Evolutionary conservation across 2,888 invertebrate species (phyloP).

Genomic region (Blera fallax): DNA sequence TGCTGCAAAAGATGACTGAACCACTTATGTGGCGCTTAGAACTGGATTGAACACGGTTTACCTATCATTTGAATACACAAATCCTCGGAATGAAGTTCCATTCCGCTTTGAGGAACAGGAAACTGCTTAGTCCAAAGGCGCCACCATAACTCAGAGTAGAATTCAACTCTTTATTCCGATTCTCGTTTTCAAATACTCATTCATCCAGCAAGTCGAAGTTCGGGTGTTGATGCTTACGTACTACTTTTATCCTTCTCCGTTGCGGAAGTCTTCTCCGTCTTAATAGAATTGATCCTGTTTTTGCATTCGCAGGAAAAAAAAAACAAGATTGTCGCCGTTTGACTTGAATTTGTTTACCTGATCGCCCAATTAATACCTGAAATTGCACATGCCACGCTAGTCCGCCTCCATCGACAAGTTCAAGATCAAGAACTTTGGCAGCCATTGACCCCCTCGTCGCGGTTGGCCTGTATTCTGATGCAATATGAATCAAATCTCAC

Average conservation of each 20-base stretch:
- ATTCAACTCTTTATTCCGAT: not conserved
- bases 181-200: not conserved
- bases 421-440: constrained; percentile 10
- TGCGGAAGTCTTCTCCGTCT: not conserved
- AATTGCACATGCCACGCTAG: not conserved
- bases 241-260: not conserved
- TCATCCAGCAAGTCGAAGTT: not conserved
- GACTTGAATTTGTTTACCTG: not conserved
- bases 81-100: too few relatives aligned
- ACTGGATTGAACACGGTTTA: too few relatives aligned
- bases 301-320: not conserved
- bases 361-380: not conserved
- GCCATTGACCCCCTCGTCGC: not conserved
- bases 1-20: too few relatives aligned
- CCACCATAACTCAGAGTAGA: too few relatives aligned
- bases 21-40: too few relatives aligned
- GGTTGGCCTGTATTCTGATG: constrained; percentile 6
- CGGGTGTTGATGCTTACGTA: too few relatives aligned
- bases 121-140: not conserved
- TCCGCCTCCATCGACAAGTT: not conserved
- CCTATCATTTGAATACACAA: too few relatives aligned
- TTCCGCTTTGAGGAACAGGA: too few relatives aligned
- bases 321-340: not conserved
- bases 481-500: not conserved
- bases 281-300: not conserved